Evolutionary conservation across 2,797 vertebrate species (phyloP).

Genomic region (Poliocrania exsul): DNA sequence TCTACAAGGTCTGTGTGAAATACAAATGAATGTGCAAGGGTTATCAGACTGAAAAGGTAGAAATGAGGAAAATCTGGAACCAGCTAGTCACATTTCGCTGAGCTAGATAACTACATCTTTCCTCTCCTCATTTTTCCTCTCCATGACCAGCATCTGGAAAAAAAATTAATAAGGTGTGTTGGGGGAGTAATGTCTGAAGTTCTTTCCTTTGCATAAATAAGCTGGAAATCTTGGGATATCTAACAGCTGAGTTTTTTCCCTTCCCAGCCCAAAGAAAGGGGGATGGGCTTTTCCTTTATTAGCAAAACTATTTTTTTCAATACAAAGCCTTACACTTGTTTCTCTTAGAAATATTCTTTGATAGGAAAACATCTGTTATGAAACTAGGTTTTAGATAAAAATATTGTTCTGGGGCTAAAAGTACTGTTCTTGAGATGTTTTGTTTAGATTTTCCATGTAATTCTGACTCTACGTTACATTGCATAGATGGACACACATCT

Average conservation of each 20-base stretch:
- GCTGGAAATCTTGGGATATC: background rate
- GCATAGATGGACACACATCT: background rate
- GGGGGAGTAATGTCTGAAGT: background rate
- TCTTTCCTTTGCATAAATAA: constrained; percentile 17
- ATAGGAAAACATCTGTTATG: background rate
- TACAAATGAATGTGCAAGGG: constrained; percentile 27
- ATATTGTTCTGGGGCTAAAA: background rate
- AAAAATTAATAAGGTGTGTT: constrained; percentile 37
- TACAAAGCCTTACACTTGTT: background rate
- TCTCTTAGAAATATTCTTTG: background rate
- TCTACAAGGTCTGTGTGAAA: background rate
- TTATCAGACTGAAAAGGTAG: constrained; percentile 22
- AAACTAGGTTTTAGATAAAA: background rate
- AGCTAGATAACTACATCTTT: constrained; percentile 42
- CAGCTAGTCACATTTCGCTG: background rate
- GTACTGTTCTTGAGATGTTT: background rate
- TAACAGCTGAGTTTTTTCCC: background rate
- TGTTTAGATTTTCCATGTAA: background rate
- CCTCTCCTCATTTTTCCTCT: constrained; percentile 33
- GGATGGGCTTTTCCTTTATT: background rate
- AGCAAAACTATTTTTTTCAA: background rate
- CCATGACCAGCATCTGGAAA: constrained; percentile 14
- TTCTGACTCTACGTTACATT: background rate
- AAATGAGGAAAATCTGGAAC: constrained; percentile 47
- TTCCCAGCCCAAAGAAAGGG: background rate